Evolutionary conservation across 2,797 vertebrate species (phyloP).

Genomic region (Cossypha polioptera): DNA sequence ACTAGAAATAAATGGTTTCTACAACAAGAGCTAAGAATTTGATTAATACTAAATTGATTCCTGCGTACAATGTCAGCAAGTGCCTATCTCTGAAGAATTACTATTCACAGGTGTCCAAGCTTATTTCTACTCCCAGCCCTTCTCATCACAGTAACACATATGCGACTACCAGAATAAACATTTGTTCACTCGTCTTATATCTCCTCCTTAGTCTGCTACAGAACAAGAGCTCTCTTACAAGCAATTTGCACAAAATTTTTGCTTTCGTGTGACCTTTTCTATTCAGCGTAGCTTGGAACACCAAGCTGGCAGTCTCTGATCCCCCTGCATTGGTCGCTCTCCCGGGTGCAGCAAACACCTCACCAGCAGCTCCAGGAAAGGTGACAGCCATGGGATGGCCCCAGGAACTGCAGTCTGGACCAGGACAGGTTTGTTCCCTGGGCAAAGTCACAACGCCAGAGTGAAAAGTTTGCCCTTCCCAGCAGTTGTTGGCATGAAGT

Average conservation of each 20-base stretch:
- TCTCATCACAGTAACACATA: background rate
- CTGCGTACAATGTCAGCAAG: background rate
- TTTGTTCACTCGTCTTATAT: background rate
- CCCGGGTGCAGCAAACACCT: background rate
- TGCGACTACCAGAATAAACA: background rate
- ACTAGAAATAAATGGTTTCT: background rate
- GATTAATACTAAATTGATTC: background rate
- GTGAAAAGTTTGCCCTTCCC: background rate
- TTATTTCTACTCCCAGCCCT: background rate
- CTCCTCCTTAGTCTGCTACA: background rate
- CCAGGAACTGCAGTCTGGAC: background rate
- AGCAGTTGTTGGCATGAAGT: background rate
- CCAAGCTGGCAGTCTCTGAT: background rate
- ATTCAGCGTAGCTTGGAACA: background rate
- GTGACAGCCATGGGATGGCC: background rate
- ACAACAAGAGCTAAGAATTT: background rate
- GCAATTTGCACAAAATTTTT: background rate
- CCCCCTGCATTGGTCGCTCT: fast-evolving
- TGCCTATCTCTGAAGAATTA: background rate
- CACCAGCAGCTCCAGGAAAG: background rate
- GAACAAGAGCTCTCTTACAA: background rate
- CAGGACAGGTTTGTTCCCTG: fast-evolving
- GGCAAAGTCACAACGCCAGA: background rate
- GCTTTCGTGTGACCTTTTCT: background rate
- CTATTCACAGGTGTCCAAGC: background rate